phyloP scores from a whole-genome alignment of 2,113 vertebrate species.

The Mesembrinibis cayennensis region DNA sequence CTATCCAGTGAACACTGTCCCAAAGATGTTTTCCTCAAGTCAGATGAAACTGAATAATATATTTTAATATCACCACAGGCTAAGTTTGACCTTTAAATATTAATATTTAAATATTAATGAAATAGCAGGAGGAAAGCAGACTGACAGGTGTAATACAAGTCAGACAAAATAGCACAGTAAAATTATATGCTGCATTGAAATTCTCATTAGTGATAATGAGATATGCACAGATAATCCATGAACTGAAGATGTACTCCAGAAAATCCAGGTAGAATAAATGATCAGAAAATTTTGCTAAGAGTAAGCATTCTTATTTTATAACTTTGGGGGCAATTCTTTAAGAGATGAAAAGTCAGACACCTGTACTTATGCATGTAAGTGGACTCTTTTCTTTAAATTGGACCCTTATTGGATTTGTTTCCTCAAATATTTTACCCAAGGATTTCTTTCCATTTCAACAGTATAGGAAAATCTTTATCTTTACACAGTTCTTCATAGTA shows the following conservation, averaged over 20 bases:
- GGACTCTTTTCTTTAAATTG: slow-evolving; percentile 7
- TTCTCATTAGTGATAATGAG: slow-evolving; percentile 75
- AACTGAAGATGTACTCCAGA: slow-evolving; percentile 38
- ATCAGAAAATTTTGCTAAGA: slow-evolving; percentile 51
- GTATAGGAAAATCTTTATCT: slow-evolving; percentile 17
- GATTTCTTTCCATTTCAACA: not conserved
- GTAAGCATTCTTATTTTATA: slow-evolving; percentile 46
- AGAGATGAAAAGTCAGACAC: not conserved
- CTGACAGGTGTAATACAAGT: slow-evolving; percentile 76
- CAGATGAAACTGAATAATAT: slow-evolving; percentile 56
- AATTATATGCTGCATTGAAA: slow-evolving; percentile 69
- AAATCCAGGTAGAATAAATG: slow-evolving; percentile 63
- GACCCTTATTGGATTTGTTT: not conserved
- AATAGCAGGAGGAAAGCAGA: slow-evolving; percentile 65
- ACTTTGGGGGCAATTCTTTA: not conserved
- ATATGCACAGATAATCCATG: slow-evolving; percentile 47
- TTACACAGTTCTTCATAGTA: not conserved
- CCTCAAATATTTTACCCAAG: slow-evolving; percentile 35
- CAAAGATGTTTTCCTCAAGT: slow-evolving; percentile 10
- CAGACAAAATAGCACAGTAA: slow-evolving; percentile 71
- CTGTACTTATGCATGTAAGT: not conserved
- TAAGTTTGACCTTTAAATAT: slow-evolving; percentile 76
- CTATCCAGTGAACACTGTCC: not conserved
- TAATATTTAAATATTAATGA: slow-evolving; percentile 78
- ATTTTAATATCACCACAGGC: slow-evolving; percentile 66